A percentile compares a stretch with the other conserved stretches of the same genome.
These are phyloP conservation scores for Drosophila gunungcola DNA, from an alignment of 1,140 invertebrate genomes.

Conservation along the genomic window DNA sequence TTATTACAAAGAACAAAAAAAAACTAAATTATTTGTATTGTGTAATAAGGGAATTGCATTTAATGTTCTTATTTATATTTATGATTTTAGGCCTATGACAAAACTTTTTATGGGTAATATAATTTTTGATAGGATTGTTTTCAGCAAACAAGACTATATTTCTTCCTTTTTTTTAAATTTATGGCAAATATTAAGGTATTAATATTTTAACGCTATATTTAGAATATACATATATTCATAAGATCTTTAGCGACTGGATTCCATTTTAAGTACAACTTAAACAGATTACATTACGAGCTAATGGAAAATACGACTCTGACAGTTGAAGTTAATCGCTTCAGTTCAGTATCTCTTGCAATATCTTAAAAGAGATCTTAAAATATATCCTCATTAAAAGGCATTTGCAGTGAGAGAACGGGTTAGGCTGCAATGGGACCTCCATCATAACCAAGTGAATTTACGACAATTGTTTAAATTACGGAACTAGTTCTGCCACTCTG, in stretches of 20 bases:
- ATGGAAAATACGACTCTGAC: background rate
- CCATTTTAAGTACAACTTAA: background rate
- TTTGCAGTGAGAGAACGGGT: background rate
- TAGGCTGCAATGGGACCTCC: background rate
- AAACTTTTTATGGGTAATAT: too few species aligned
- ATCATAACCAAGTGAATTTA: conserved; percentile 35
- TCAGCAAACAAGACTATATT: too few species aligned
- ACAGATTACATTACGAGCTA: background rate
- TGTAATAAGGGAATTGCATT: too few species aligned
- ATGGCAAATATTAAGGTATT: too few species aligned
- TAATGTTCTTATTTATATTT: too few species aligned
- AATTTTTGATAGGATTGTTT: too few species aligned
- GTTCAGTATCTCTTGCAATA: background rate
- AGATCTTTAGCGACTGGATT: background rate
- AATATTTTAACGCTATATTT: too few species aligned
- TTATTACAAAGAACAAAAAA: too few species aligned
- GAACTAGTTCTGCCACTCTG: conserved; percentile 12
- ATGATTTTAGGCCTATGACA: too few species aligned
- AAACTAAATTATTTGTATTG: too few species aligned
- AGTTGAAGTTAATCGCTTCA: background rate
- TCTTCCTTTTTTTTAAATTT: too few species aligned
- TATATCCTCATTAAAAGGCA: background rate
- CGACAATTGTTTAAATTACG: conserved; percentile 15
- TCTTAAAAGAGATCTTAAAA: conserved; percentile 1
- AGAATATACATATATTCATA: too few species aligned